Base-by-base conservation (phyloP, 2,113 vertebrate genomes). In the Prionailurus viverrinus region DNA sequence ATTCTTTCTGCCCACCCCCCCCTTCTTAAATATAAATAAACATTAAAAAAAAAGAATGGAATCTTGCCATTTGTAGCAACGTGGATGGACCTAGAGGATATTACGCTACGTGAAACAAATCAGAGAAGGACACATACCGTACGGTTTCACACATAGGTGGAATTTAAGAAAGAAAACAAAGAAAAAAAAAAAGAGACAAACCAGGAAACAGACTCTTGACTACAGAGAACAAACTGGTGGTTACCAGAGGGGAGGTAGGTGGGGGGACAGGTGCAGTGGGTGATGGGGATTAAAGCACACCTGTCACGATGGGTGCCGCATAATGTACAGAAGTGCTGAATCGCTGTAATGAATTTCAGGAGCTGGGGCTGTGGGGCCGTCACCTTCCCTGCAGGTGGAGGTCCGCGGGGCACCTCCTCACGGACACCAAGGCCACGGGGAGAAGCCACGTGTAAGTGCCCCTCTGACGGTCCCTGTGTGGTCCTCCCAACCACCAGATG, bases 401-500 rank as follows among this genome's bases (percentile, higher is more conserved):
- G 48, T 15, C 36, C 45, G 15, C 1, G 4, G 58, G 9, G 7
- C 13, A 21, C 23, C 15, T 76, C 55, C 51, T 68, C 27, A 16
- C 0, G 27, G 79, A 19, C 2, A 31, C 86, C 36, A 7, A 7
- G 87, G 81, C 36, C 10, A 1, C 66, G 4, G 79, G 65, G 41
- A 71, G 84, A 27, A 58, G 80, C 73, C 55, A 39, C 0, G 0
- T 3, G 13, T 1, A 11, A 7, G 25, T 0, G 31, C 12, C n/a
- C 66, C 11, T 13, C 7, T 4, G 41, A 51, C 5, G 5, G 15
- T 21, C 45, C n/a, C 48, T 53, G 27, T 0, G 0, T 36, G 41
- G 18, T 39, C 69, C 69, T 36, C 66, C 27, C 2, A 15, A 13
- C 5, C 0, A 0, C 55, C 6, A 2, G 41, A 33, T 0, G 0